Evolutionary conservation across 37 sponge, comb jelly and placozoan species (phyloP).

Genomic region (Bolinopsis microptera): DNA sequence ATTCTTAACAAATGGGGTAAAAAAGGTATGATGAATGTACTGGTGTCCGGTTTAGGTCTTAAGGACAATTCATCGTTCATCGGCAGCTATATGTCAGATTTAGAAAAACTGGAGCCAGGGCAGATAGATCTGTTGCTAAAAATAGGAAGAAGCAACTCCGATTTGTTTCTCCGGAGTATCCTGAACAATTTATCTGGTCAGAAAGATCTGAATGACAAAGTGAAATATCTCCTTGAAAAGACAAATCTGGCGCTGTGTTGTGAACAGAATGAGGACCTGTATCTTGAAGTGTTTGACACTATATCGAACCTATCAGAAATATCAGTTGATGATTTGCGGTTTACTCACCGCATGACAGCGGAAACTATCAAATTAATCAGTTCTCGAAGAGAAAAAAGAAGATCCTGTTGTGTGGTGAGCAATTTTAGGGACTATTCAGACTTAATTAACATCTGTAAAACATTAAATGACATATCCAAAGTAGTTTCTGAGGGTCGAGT

Average conservation of each 20-base stretch:
- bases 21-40: no score
- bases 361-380: neutral
- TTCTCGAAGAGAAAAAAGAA: neutral
- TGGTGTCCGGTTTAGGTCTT: no score
- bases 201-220: no score
- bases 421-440: neutral
- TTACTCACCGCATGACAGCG: neutral
- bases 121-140: no score
- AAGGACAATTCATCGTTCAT: no score
- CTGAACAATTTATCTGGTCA: no score
- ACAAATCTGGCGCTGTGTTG: neutral
- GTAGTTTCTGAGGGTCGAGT: neutral
- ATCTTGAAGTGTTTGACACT: neutral
- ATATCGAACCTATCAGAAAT: neutral
- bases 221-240: neutral
- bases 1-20: no score
- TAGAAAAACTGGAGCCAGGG: no score
- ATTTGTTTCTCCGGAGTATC: no score
- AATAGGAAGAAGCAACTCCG: no score
- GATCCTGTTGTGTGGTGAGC: neutral
- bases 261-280: neutral
- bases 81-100: no score
- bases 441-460: neutral
- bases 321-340: neutral
- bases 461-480: neutral